Evolutionary conservation across 2,888 invertebrate genomes (phyloP).

Genomic region (Dynastes grantii): DNA sequence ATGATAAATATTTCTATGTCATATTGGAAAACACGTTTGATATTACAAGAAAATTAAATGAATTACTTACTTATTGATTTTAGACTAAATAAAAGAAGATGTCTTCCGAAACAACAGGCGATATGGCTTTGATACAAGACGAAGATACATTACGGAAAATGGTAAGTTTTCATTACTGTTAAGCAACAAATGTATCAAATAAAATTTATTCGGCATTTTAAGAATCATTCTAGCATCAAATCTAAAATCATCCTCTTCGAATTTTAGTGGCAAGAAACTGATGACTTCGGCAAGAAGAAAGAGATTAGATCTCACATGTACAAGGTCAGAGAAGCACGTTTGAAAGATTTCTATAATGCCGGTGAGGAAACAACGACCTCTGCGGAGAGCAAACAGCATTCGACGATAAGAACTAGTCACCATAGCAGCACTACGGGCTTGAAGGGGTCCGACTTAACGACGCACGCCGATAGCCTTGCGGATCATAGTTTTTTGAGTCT

Average conservation of each 20-base stretch:
- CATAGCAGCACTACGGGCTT: conserved; percentile 51
- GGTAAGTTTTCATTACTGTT: conserved; percentile 72
- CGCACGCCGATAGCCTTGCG: conserved; percentile 80
- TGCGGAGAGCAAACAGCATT: conserved; percentile 58
- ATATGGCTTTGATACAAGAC: conserved; percentile 82
- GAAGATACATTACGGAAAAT: conserved; percentile 85
- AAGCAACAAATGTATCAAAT: too few species aligned
- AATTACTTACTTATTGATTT: not conserved
- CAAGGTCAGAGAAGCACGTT: conserved; percentile 85
- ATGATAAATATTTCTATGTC: too few species aligned
- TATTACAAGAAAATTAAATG: too few species aligned
- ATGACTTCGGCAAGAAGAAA: conserved; percentile 89
- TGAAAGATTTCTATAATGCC: conserved; percentile 80
- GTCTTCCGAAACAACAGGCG: conserved; percentile 71
- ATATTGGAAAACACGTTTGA: too few species aligned
- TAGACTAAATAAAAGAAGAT: conserved; percentile 52
- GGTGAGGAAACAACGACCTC: conserved; percentile 59
- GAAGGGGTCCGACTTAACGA: conserved; percentile 59
- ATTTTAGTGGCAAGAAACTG: conserved; percentile 88
- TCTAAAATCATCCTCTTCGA: not conserved
- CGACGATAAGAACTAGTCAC: conserved; percentile 55
- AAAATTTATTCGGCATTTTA: not conserved
- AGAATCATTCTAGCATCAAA: not conserved
- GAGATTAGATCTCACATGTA: conserved; percentile 91
- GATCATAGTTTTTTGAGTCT: conserved; percentile 86